Evolutionary conservation across 2,797 vertebrate genomes (phyloP), one percentile per base, ranked within the genome.

Genomic region (Oryzias sinensis): DNA sequence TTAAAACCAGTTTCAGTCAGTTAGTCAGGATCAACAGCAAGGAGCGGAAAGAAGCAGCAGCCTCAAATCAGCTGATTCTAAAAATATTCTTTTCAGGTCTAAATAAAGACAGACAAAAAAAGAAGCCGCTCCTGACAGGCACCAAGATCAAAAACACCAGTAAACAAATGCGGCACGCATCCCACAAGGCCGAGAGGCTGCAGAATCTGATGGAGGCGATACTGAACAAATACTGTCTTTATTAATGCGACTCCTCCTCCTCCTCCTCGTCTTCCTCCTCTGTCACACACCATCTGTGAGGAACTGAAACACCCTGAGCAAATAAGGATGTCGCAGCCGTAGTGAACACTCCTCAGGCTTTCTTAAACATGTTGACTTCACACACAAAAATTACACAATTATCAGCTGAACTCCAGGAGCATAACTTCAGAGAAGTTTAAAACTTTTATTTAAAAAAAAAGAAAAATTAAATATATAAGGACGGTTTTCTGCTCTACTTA

Each of bases 271-370:
- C 17, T 27, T 45, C 53, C n/a, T 9, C 22, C 20, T 3, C 56
- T 45, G 54, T 49, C 17, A 56, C 5, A 7, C 11, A 7, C 11
- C 42, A 62, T 2, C 47, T 50, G 56, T 57, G 53, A 37, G 33
- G 33, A 37, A 66, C 51, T 53, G 61, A 61, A 52, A 76, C 79
- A 68, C 84, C 84, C 55, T 87, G 47, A 65, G 79, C 72, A 79
- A 84, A 87, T 49, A 85, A 80, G 85, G 85, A 88, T 82, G 63
- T 78, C 45, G 53, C 14, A 54, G 15, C 16, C 60, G 4, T 22
- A 25, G 41, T 13, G 2, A 37, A n/a, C 22, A 8, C 24, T 43
- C 22, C 44, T 52, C 47, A n/a, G 9, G 41, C 46, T 49, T 40
- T 18, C 13, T 22, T 49, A 1, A 53, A n/a, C 43, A 33, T 20